Evolutionary conservation across 2,888 invertebrate species (phyloP), one percentile per base, ranked within the genome.

Genomic region (Drosophila engyochracea): DNA sequence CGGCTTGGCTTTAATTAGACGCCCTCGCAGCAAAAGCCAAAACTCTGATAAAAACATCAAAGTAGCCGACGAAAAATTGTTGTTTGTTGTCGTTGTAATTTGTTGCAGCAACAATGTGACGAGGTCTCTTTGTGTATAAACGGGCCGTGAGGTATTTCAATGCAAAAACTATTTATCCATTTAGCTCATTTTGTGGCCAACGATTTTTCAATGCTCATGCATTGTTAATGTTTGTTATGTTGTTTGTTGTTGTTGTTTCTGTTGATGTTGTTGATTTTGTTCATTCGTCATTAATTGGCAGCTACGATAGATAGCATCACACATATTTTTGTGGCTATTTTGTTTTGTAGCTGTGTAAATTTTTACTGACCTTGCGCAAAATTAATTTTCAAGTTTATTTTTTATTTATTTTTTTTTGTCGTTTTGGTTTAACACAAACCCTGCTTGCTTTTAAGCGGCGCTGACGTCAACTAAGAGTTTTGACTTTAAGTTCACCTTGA

Each of bases 151-250:
- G 85, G 88, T 83, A 87, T 88, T 87, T 85, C 85, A 88, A 89
- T 89, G 83, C 70, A 76, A 78, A 79, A 87, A 88, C 87, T 81
- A 88, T 88, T 88, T 90, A 85, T 90, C 86, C 90, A 84, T 84
- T 90, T 88, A 88, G 83, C 90, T 88, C 84, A 88, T 88, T 88
- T 88, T 76, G 82, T 74, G 78, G 75, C 81, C 67, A 66, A 70
- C 73, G 73, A 70, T 72, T 81, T 47, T 79, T 74, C 67, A 80
- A 81, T 82, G 72, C 76, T 67, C 33, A 66, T 70, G 61, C 74
- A 75, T 80, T 78, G 70, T 78, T 75, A 58, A 57, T 57, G 39
- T 57, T 30, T 37, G 28, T 53, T 57, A 44, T 59, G 54, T 53
- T 69, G 72, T 64, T n/a, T 70, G 65, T 63, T 63, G 54, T 57